Base-by-base conservation (phyloP, 37 sponge, comb jelly and placozoan species). In the Cladorhizidae sp. region DNA sequence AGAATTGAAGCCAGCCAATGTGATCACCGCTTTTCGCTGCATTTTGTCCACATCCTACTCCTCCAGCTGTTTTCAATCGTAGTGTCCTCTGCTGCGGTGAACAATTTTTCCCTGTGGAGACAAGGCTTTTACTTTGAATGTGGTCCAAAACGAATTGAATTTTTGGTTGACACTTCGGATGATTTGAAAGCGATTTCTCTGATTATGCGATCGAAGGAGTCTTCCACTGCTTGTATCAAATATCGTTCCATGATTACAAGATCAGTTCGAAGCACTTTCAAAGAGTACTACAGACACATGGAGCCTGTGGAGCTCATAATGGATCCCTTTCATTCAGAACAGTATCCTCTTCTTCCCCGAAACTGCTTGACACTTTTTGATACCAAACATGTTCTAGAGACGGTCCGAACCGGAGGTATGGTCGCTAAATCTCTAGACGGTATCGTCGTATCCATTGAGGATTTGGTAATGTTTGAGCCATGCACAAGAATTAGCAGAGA, bases 291-390 rank as follows among this genome's bases (percentile, higher is more conserved):
- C 36, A 33, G 35, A 3, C 31, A 31, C 32, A 31, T 9, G 5
- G 38, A 45, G 26, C 23, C 45, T 18, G 45, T 26, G 3, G 72
- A 71, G 45, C 26, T 42, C n/a, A 23, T 71, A 17, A 71, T 71
- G 43, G 72, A 71, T 71, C 72, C 72, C 3, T 42, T 71, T 71
- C 23, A 71, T n/a, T 22, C 72, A 2, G 41, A 6, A n/a, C 45
- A 42, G 5, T 71, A 71, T 71, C 72, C 72, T 14, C 38, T 67
- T 21, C n/a, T 36, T 8, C 38, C 45, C 26, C n/a, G 25, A 22
- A 23, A 41, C 2, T 42, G 23, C 25, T 23, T 42, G 17, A 45
- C 72, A 36, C 3, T 45, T 40, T 71, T 71, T 40, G 26, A 41
- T 23, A 20, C 11, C 49, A 7, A 23, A 36, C 17, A 71, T 1